Base-by-base conservation (phyloP, 2,797 vertebrate genomes). In the Micropoecilia bifurca region DNA sequence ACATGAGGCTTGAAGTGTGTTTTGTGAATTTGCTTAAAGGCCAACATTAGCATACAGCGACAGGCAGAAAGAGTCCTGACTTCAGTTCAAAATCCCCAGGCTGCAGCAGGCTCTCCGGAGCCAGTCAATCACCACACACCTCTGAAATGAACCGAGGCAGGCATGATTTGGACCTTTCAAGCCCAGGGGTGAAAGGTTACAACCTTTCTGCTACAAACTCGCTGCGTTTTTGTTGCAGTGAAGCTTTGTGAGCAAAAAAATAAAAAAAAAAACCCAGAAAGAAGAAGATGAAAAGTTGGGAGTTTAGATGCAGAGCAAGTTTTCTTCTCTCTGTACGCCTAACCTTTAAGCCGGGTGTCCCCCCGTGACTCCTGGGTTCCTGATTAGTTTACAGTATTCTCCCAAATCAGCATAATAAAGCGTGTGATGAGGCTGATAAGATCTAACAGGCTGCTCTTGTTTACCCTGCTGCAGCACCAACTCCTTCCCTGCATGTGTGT, bases 11-110 rank as follows among this genome's bases (percentile, higher is more conserved):
- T 81, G 88, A 92, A 92, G 93, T 89, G 94, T 93, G 93, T 95
- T 94, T 91, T 89, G 91, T 91, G 95, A 91, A 93, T 94, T 91
- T 88, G 89, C 90, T 91, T 94, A 96, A 96, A 96, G 95, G 95
- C 94, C 95, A 96, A 87, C 71, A 96, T 96, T 96, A 95, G 94
- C 95, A 96, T 96, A 95, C 33, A 90, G 87, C 89, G 81, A 93
- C 91, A 92, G 90, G 77, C 91, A 89, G 88, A 72, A 86, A n/a
- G 83, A 84, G 88, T 86, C 90, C 89, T 88, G 92, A 94, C 93
- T 88, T 85, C 91, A 90, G 88, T 93, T 91, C 90, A 88, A 87
- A 91, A 86, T 80, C 86, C 82, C 86, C 0, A 53, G 83, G 87
- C 85, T 84, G 63, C 48, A n/a, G 39, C 50, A 82, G 84, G 80